phyloP scores from a whole-genome alignment of 1,140 invertebrate species.

The Temnothorax longispinosus region DNA sequence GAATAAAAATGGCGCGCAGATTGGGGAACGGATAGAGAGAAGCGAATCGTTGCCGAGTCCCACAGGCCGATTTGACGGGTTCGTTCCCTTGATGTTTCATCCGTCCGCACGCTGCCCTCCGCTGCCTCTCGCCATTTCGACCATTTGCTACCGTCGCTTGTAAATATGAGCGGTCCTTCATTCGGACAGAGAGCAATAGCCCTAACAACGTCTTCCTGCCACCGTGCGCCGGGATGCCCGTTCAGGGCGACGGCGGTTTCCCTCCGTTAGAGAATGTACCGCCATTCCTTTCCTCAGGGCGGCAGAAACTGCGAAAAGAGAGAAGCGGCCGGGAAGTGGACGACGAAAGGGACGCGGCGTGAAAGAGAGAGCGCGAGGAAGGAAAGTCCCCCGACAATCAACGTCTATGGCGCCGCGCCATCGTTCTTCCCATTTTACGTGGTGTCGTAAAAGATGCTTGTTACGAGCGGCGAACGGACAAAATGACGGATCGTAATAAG shows the following conservation, averaged over 20 bases:
- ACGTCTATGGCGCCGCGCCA: conserved; percentile 79
- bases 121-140: conserved; percentile 57
- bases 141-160: conserved; percentile 79
- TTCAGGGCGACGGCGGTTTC: conserved; percentile 64
- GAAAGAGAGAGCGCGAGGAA: conserved; percentile 3
- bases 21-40: conserved; percentile 69
- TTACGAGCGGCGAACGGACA: conserved; percentile 78
- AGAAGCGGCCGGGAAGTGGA: conserved; percentile 26
- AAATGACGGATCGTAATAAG: conserved; percentile 80
- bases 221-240: conserved; percentile 60
- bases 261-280: conserved; percentile 64
- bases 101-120: neutral
- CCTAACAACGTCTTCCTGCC: conserved; percentile 78
- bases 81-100: conserved; percentile 63
- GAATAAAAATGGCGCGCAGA: conserved; percentile 76
- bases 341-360: conserved; percentile 29
- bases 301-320: conserved; percentile 56
- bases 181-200: conserved; percentile 81
- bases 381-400: conserved; percentile 75
- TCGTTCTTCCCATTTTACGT: conserved; percentile 76
- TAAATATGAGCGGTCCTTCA: conserved; percentile 82
- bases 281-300: conserved; percentile 59
- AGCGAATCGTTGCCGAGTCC: conserved; percentile 72
- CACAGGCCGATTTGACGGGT: conserved; percentile 73
- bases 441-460: conserved; percentile 80